Conservation (phyloP, 1,140 invertebrate species). For the Pemphigus obesinymphae region DNA sequence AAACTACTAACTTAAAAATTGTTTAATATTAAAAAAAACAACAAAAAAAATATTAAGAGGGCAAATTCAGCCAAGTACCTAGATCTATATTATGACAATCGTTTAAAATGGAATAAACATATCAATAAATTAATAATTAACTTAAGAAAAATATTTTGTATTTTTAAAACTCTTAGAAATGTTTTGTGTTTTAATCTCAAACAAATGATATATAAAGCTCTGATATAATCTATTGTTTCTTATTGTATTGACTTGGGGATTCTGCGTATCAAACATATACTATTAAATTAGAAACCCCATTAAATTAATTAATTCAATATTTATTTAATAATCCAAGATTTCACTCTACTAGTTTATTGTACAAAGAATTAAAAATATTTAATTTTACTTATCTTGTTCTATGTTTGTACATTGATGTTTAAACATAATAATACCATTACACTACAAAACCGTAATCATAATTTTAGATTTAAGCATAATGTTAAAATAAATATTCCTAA, state of each 20-base stretch:
- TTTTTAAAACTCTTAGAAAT: background rate
- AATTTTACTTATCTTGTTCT: too few relatives aligned
- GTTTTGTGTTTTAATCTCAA: background rate
- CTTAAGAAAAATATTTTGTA: background rate
- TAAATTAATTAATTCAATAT: background rate
- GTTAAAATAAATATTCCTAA: background rate
- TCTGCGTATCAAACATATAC: background rate
- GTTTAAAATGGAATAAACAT: background rate
- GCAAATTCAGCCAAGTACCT: background rate
- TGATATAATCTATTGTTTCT: background rate
- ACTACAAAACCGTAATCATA: background rate
- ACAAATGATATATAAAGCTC: background rate
- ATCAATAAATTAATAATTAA: background rate
- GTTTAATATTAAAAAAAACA: too few relatives aligned
- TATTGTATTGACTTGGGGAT: background rate
- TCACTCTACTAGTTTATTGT: background rate
- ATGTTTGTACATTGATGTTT: too few relatives aligned
- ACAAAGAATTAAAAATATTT: too few relatives aligned
- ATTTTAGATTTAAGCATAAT: background rate
- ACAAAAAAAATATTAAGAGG: too few relatives aligned
- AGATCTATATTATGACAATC: background rate
- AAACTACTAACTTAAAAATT: too few relatives aligned
- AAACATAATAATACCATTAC: background rate
- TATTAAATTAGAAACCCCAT: background rate
- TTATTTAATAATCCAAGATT: background rate